Conservation (phyloP, 1,140 invertebrate genomes). For the Eciton burchellii region DNA sequence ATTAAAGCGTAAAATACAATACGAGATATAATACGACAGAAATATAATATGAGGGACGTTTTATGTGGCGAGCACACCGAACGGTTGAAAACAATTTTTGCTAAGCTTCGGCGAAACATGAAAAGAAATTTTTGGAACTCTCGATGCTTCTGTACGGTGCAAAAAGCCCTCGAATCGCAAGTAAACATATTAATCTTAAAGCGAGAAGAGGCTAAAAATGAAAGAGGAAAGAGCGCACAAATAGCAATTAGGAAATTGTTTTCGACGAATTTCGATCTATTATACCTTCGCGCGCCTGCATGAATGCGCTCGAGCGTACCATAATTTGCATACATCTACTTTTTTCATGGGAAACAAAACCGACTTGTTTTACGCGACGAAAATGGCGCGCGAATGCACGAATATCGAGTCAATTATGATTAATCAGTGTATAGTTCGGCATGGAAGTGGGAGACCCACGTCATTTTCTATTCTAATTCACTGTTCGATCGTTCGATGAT, state of each 20-base stretch:
- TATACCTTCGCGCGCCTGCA: background rate
- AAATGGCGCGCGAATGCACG: constrained; percentile 8
- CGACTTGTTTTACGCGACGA: background rate
- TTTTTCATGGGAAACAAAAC: constrained; percentile 7
- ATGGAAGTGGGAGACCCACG: background rate
- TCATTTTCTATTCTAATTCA: constrained; percentile 67
- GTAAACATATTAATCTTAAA: constrained; percentile 38
- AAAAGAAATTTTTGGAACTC: background rate
- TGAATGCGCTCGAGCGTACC: background rate
- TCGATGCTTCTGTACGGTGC: background rate
- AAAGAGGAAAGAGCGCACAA: background rate
- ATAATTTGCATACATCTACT: constrained; percentile 29
- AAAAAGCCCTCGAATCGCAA: background rate
- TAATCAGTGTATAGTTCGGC: constrained; percentile 49
- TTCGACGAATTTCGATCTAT: constrained; percentile 8
- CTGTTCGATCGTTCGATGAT: constrained; percentile 57
- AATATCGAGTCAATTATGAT: constrained; percentile 36
- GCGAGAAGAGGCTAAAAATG: background rate
- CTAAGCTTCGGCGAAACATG: no score
- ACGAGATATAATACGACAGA: no score
- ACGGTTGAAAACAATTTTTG: no score
- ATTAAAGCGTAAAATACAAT: no score
- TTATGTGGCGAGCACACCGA: no score
- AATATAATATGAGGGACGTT: no score
- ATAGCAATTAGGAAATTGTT: background rate